Evolutionary conservation across 2,888 invertebrate genomes (phyloP).

Genomic region (Sisyra nigra): DNA sequence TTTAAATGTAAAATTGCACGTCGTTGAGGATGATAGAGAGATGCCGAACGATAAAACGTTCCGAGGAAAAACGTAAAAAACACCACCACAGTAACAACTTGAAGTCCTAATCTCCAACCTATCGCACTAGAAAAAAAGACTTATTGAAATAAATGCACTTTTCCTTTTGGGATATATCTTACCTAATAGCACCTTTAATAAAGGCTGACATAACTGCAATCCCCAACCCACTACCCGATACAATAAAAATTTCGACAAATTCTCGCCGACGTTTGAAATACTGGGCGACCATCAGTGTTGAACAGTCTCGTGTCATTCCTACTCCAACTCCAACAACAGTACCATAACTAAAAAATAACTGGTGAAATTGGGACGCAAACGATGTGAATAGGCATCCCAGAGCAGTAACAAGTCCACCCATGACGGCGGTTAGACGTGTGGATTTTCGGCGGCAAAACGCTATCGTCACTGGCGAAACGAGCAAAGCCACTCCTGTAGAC

Average conservation of each 20-base stretch:
- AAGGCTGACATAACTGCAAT: constrained; percentile 72
- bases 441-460: constrained; percentile 74
- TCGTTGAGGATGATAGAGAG: constrained; percentile 74
- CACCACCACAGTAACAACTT: constrained; percentile 71
- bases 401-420: constrained; percentile 72
- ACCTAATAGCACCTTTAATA: constrained; percentile 65
- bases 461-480: constrained; percentile 70
- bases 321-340: constrained; percentile 65
- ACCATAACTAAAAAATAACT: constrained; percentile 76
- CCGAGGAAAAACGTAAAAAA: constrained; percentile 72
- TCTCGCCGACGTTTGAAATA: constrained; percentile 76
- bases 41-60: constrained; percentile 76
- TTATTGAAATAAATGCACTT: no score
- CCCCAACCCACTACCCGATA: constrained; percentile 72
- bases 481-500: constrained; percentile 60
- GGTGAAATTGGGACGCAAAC: constrained; percentile 79
- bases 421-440: constrained; percentile 73
- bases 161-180: no score
- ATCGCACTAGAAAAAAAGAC: constrained; percentile 41
- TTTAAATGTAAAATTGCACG: constrained; percentile 77
- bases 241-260: constrained; percentile 75
- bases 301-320: constrained; percentile 71
- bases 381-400: constrained; percentile 80
- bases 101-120: constrained; percentile 69
- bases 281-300: constrained; percentile 78